Evolutionary conservation across 2,113 vertebrate genomes (phyloP).

Genomic region (Plestiodon gilberti): DNA sequence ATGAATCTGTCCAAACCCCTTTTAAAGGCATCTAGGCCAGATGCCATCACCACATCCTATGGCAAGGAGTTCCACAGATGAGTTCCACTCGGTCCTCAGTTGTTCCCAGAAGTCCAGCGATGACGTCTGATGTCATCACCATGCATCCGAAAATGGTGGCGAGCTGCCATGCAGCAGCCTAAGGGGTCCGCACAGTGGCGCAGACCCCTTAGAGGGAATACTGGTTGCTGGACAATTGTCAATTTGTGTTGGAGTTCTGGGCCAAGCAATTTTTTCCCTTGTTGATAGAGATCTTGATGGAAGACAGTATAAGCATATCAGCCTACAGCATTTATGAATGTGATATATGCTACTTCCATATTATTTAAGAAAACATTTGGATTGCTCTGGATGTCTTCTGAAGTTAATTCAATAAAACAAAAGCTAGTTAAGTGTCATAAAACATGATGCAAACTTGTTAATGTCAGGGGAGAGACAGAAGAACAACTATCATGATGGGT

Average conservation of each 20-base stretch:
- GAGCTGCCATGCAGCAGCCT: no score
- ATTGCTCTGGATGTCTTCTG: conserved; percentile 73
- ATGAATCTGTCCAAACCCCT: no score
- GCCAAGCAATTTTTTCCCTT: background rate
- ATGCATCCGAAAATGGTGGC: no score
- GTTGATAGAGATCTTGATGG: background rate
- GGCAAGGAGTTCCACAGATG: no score
- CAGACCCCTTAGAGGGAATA: no score
- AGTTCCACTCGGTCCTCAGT: no score
- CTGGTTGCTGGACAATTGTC: background rate
- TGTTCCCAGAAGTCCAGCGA: no score
- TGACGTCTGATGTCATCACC: no score
- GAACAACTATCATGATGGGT: conserved; percentile 67
- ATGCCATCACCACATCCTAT: no score
- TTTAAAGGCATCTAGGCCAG: no score
- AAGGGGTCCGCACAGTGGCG: background rate
- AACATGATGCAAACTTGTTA: conserved; percentile 74
- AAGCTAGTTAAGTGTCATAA: conserved; percentile 81
- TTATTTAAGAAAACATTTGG: conserved; percentile 71
- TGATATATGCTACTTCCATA: conserved; percentile 33
- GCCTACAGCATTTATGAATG: background rate
- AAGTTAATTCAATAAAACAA: conserved; percentile 79
- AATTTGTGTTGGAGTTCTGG: background rate
- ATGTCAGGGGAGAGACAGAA: conserved; percentile 72
- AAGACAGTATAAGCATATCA: background rate